Base-by-base conservation (phyloP, 2,113 vertebrate species). In the Drymodes brunneopygia region DNA sequence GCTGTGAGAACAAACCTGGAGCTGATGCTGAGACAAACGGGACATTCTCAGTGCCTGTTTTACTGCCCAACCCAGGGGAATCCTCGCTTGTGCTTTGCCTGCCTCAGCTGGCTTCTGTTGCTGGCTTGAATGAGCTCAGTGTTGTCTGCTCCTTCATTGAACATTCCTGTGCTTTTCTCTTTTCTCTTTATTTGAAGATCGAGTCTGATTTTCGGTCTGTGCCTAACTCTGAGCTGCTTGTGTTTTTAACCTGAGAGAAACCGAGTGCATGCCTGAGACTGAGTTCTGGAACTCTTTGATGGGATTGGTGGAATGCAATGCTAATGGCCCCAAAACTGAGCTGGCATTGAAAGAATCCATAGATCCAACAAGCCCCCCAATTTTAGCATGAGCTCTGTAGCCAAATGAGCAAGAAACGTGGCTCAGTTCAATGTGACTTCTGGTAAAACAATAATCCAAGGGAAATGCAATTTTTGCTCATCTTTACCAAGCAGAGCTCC, bases 181-280 rank as follows among this genome's bases (percentile, higher is more conserved):
- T 95, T 93, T 92, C 88, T 97, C 96, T 97, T 96, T 91, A 87
- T 96, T 92, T 94, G 87, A 89, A 73, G 94, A 96, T 33, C 72
- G 87, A 94, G 75, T 95, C 91, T 96, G 96, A 86, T 78, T 78
- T 65, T 60, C 4, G 17, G 62, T 88, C 73, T 67, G 72, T 94
- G 84, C 94, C 90, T 94, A 86, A 97, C 57, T 97, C 95, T 94
- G 93, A 97, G 95, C 97, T 96, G 96, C 96, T 97, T 97, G 95
- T 72, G 1, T 92, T 88, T 91, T 94, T 70, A 93, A 96, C 57
- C 18, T 75, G 94, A 95, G 79, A 95, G 90, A 94, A 70, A 90
- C 90, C 22, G 8, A 95, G 73, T 97, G 97, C 97, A 97, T 97
- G 97, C 92, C 86, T 85, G 92, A 91, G 85, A 90, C 81, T 95